These are phyloP conservation scores for Omphaloscelis lunosa DNA, from an alignment of 2,888 invertebrate genomes.

Conservation along the genomic window DNA sequence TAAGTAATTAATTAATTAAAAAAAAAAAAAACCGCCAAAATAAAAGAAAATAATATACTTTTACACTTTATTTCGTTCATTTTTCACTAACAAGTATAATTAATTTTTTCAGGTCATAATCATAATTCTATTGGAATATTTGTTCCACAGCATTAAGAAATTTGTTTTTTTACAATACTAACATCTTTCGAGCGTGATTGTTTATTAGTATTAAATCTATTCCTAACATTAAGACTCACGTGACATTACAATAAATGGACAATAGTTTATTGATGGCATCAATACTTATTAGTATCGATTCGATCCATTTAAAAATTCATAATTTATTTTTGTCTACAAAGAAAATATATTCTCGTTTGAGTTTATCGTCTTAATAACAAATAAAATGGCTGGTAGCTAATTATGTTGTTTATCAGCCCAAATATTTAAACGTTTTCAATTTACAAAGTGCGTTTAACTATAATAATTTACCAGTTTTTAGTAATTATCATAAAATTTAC, in stretches of 20 bases:
- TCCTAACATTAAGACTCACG: conserved; percentile 52
- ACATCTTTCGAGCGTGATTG: conserved; percentile 40
- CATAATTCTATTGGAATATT: conserved; percentile 73
- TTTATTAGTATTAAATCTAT: conserved; percentile 53
- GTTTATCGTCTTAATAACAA: conserved; percentile 12
- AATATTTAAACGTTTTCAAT: not conserved
- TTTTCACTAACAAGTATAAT: conserved; percentile 70
- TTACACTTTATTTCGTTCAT: conserved; percentile 71
- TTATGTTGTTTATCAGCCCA: not conserved
- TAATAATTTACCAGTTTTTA: not conserved
- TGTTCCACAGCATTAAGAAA: conserved; percentile 69
- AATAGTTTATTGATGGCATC: conserved; percentile 10
- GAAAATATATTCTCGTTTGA: conserved; percentile 3
- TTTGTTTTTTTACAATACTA: conserved; percentile 54
- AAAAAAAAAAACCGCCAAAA: not conserved
- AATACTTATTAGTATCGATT: conserved; percentile 22
- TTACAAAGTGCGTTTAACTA: not conserved
- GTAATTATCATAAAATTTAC: conserved; percentile 14
- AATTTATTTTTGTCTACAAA: not conserved
- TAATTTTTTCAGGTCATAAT: conserved; percentile 66
- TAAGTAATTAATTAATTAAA: not conserved
- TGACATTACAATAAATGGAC: conserved; percentile 48
- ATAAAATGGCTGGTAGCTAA: conserved; percentile 4
- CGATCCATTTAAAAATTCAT: not conserved
- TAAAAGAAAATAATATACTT: conserved; percentile 50